A percentile compares a stretch with the other conserved stretches of the same genome.
Conservation (phyloP, 2,888 invertebrate species). For the Mesochorus sp. region DNA sequence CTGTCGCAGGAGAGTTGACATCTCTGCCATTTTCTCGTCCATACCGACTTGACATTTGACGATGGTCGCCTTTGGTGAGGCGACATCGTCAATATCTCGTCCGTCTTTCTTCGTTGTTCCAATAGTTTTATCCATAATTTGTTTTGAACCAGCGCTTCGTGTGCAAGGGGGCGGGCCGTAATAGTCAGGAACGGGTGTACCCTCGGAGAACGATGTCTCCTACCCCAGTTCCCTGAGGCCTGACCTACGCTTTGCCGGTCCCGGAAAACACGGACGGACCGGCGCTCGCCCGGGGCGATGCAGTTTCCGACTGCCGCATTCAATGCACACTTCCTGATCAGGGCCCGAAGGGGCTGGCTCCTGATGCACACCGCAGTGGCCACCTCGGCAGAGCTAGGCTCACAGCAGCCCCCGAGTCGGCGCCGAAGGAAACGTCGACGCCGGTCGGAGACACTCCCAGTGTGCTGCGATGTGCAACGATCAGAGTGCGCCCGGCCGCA, state of each 20-base stretch:
- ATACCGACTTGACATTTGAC: neutral
- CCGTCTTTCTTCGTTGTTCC: too few relatives aligned
- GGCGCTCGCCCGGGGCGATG: slow-evolving; percentile 27
- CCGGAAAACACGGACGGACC: too few relatives aligned
- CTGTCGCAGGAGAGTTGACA: neutral
- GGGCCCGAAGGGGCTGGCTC: slow-evolving; percentile 39
- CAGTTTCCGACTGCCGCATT: slow-evolving; percentile 21
- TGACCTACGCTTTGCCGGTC: too few relatives aligned
- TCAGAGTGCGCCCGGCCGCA: neutral
- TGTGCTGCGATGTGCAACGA: slow-evolving; percentile 12
- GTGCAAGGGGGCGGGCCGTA: slow-evolving; percentile 39
- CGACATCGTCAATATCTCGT: neutral
- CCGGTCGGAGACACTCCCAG: slow-evolving; percentile 42
- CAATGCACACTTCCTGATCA: slow-evolving; percentile 50
- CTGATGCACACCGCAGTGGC: neutral
- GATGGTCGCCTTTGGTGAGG: neutral
- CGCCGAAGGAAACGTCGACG: neutral
- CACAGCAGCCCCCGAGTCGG: slow-evolving; percentile 45
- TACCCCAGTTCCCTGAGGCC: too few relatives aligned
- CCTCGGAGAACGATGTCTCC: too few relatives aligned
- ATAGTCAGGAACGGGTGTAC: too few relatives aligned
- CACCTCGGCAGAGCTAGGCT: slow-evolving; percentile 59
- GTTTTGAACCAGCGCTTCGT: slow-evolving; percentile 24
- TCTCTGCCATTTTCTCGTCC: neutral
- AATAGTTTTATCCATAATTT: neutral